Conservation (phyloP, 1,140 invertebrate genomes). For the Heliothis subflexa region DNA sequence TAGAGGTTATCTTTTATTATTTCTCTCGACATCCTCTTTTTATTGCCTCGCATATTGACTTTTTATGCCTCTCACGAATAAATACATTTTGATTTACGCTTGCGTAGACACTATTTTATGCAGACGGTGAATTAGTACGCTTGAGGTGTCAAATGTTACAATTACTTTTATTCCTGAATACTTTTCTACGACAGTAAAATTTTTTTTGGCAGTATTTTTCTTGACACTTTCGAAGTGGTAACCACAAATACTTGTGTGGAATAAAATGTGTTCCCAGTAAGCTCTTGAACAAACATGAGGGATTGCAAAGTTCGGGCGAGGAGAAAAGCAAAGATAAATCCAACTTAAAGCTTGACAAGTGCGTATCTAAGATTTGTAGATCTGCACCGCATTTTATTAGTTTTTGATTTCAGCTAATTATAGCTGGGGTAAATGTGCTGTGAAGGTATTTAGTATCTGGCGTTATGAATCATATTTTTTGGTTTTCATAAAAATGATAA, state of each 20-base stretch:
- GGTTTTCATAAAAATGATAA: neutral
- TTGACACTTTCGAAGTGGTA: conserved; percentile 9
- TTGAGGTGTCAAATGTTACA: conserved; percentile 69
- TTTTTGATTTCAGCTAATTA: conserved; percentile 67
- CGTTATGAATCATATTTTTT: neutral
- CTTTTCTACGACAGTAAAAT: neutral
- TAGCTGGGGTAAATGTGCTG: conserved; percentile 55
- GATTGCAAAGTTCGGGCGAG: conserved; percentile 72
- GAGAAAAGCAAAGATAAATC: conserved; percentile 82
- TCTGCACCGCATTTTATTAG: conserved; percentile 49
- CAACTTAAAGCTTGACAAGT: conserved; percentile 68
- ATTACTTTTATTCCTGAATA: conserved; percentile 16
- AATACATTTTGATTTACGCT: conserved; percentile 85
- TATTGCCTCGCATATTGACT: conserved; percentile 85
- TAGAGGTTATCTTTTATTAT: conserved; percentile 85
- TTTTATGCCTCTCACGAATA: conserved; percentile 82
- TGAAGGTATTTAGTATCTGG: neutral
- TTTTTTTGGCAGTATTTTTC: conserved; percentile 11
- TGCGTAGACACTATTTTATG: conserved; percentile 72
- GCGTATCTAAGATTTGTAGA: conserved; percentile 63
- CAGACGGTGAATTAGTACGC: conserved; percentile 74
- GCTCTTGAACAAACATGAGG: conserved; percentile 74
- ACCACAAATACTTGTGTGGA: conserved; percentile 44
- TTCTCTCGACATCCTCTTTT: conserved; percentile 84
- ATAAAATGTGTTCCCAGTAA: conserved; percentile 62